These are phyloP conservation scores for Andrena marginata DNA, from an alignment of 2,888 invertebrate genomes.

Conservation along the genomic window DNA sequence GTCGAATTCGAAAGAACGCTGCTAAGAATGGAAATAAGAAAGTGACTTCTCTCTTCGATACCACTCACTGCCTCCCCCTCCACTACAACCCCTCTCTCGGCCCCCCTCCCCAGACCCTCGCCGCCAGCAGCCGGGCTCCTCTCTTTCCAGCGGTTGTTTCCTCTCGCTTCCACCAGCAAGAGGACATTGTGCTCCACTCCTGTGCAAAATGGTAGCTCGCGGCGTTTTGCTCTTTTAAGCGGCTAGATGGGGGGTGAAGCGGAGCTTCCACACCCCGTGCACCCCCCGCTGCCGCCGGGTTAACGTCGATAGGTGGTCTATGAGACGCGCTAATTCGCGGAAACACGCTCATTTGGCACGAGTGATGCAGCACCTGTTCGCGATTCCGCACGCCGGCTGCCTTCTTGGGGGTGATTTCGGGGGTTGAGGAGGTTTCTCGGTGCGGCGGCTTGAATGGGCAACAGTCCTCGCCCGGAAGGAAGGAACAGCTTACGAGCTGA, in stretches of 20 bases:
- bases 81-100: background rate
- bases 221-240: constrained; percentile 57
- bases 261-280: background rate
- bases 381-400: too few species aligned
- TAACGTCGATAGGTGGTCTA: constrained; percentile 3
- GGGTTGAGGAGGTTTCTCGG: too few species aligned
- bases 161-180: constrained; percentile 33
- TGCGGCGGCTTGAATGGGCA: too few species aligned
- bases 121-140: background rate
- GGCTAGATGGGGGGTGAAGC: constrained; percentile 1
- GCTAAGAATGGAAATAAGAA: constrained; percentile 72
- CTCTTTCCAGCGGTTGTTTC: constrained; percentile 8
- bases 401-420: too few species aligned
- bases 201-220: constrained; percentile 64
- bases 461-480: too few species aligned
- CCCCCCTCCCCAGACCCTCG: background rate
- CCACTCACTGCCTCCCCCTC: constrained; percentile 9
- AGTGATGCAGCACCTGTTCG: constrained; percentile 1
- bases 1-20: constrained; percentile 68
- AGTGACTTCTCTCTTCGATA: constrained; percentile 63
- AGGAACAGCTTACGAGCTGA: too few species aligned
- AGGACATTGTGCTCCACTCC: constrained; percentile 42
- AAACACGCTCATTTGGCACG: background rate
- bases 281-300: background rate
- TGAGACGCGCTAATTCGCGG: constrained; percentile 4